A percentile compares a stretch with the other conserved stretches of the same genome.
These are phyloP conservation scores for Chiloscyllium punctatum DNA, from an alignment of 2,797 vertebrate genomes.

Conservation along the genomic window DNA sequence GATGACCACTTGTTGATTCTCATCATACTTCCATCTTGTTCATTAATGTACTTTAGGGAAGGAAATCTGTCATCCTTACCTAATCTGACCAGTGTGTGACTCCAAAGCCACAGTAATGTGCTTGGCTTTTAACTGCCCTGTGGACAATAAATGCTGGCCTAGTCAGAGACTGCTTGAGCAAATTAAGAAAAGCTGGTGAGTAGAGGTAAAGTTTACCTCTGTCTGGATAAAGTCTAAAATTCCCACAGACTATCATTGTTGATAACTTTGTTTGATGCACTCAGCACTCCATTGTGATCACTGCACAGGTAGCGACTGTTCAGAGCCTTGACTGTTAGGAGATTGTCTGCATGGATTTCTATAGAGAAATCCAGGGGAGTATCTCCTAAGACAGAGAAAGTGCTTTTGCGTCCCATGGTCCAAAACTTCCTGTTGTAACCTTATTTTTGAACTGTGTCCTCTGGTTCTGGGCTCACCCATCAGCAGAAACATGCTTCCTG, in stretches of 20 bases:
- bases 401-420: not conserved
- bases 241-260: not conserved
- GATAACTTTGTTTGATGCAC: not conserved
- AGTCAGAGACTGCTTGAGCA: no score
- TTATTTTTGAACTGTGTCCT: no score
- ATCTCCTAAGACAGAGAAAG: not conserved
- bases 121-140: no score
- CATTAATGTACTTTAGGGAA: no score
- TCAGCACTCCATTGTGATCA: not conserved
- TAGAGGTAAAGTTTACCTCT: not conserved
- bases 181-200: not conserved
- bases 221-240: not conserved
- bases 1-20: no score
- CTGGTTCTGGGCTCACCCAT: no score
- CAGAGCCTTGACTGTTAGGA: not conserved
- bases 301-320: not conserved
- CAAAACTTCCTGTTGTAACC: not conserved
- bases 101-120: no score
- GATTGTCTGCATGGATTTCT: not conserved
- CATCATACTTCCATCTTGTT: no score
- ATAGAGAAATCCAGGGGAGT: not conserved
- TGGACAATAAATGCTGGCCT: no score
- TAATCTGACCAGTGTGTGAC: no score
- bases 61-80: no score
- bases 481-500: no score